phyloP scores from a whole-genome alignment of 2,888 invertebrate genomes.

The Aspidiotus destructor region DNA sequence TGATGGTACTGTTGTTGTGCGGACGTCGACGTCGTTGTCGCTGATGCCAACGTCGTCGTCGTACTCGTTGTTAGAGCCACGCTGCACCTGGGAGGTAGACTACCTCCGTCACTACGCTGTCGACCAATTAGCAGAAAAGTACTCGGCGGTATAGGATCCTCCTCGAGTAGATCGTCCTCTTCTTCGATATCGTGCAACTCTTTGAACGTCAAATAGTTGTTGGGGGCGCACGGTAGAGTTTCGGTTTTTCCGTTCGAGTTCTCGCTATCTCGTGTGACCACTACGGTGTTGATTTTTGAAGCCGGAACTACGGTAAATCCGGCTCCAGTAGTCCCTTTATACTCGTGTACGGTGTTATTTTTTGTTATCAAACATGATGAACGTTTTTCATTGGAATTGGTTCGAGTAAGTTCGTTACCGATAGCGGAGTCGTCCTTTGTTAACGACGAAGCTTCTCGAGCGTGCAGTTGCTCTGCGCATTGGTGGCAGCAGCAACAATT shows the following conservation, averaged over 20 bases:
- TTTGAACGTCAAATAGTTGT: constrained; percentile 26
- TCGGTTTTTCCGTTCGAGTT: constrained; percentile 17
- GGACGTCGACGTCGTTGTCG: constrained; percentile 38
- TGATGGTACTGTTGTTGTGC: constrained; percentile 38
- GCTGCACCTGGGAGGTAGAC: constrained; percentile 22
- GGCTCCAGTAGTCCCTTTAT: constrained; percentile 30
- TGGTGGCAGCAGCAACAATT: constrained; percentile 33
- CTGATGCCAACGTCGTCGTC: constrained; percentile 34
- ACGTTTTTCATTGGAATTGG: no score
- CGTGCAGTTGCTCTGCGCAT: constrained; percentile 32
- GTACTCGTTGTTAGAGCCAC: background rate
- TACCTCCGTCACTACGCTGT: constrained; percentile 18
- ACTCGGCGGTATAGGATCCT: constrained; percentile 34
- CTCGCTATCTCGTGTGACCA: no score
- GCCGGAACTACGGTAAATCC: constrained; percentile 51
- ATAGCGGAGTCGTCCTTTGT: constrained; percentile 3
- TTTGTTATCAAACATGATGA: no score
- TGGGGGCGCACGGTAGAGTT: constrained; percentile 51
- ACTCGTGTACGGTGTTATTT: background rate
- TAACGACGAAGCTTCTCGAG: constrained; percentile 11
- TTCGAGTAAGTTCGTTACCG: constrained; percentile 6
- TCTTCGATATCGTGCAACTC: constrained; percentile 38
- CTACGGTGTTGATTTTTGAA: constrained; percentile 48
- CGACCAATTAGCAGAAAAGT: constrained; percentile 34
- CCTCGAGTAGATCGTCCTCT: constrained; percentile 35